phyloP scores from a whole-genome alignment of 2,888 invertebrate species.

The Laothoe populi region DNA sequence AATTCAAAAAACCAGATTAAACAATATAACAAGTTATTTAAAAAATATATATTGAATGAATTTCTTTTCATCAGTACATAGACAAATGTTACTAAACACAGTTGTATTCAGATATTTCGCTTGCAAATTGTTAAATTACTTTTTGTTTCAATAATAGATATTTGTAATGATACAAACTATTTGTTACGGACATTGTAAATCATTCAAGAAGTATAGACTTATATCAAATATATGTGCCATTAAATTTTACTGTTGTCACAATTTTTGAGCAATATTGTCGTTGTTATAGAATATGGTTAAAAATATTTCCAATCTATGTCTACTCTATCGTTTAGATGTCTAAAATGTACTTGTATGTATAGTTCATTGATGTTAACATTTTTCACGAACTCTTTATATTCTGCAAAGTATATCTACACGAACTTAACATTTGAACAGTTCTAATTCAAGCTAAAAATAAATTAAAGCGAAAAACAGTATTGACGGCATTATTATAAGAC shows the following conservation, averaged over 20 bases:
- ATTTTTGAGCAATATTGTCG: conserved; percentile 12
- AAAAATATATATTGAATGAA: not conserved
- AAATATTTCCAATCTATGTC: conserved; percentile 4
- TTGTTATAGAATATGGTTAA: conserved; percentile 12
- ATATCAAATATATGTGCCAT: conserved; percentile 14
- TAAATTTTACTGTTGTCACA: conserved; percentile 8
- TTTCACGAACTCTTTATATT: not conserved
- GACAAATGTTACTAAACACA: no score
- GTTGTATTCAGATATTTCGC: no score
- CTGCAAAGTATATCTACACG: not conserved
- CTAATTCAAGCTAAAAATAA: no score
- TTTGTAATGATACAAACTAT: not conserved
- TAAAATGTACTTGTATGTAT: not conserved
- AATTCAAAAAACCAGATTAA: not conserved
- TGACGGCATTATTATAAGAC: no score
- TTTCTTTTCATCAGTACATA: no score
- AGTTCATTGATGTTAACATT: not conserved
- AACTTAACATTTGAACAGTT: not conserved
- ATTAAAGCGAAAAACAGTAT: no score
- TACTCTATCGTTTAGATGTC: not conserved
- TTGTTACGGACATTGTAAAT: not conserved
- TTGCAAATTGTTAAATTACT: not conserved
- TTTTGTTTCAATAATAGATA: not conserved
- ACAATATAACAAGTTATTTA: not conserved
- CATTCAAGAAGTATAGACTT: conserved; percentile 6